phyloP scores from a whole-genome alignment of 2,113 vertebrate genomes.

The Embiotoca jacksoni region DNA sequence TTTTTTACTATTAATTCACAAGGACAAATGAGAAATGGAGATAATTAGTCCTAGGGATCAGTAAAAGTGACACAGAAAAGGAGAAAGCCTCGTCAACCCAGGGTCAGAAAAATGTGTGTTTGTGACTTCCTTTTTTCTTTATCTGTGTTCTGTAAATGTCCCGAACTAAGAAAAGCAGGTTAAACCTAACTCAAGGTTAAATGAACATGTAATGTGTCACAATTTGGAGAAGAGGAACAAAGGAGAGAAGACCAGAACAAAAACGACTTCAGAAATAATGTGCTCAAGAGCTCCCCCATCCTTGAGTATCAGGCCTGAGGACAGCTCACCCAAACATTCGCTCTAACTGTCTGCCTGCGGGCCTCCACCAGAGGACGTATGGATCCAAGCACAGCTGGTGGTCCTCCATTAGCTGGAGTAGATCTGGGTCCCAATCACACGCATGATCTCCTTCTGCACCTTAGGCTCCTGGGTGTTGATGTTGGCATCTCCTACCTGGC shows the following conservation, averaged over 20 bases:
- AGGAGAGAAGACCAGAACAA: constrained; percentile 41
- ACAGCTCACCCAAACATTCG: constrained; percentile 65
- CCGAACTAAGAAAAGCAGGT: constrained; percentile 25
- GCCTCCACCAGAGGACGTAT: constrained; percentile 43
- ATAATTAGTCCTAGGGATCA: constrained; percentile 32
- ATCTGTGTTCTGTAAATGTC: constrained; percentile 20
- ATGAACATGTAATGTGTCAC: constrained; percentile 20
- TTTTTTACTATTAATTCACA: constrained; percentile 61
- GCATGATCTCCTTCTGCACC: constrained; percentile 99
- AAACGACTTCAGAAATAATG: constrained; percentile 47
- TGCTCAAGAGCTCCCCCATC: constrained; percentile 58
- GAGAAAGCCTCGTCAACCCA: constrained; percentile 3
- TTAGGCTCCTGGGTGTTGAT: constrained; percentile 99
- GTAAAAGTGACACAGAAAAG: constrained; percentile 46
- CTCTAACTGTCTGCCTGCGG: constrained; percentile 51
- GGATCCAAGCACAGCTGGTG: constrained; percentile 33
- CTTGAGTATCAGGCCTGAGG: constrained; percentile 50
- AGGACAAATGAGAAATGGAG: constrained; percentile 55
- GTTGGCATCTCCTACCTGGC: constrained; percentile 98
- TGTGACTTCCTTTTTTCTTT: constrained; percentile 29
- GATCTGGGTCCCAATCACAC: constrained; percentile 98
- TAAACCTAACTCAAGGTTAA: constrained; percentile 31
- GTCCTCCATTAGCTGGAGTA: constrained; percentile 93
- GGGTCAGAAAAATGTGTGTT: constrained; percentile 22
- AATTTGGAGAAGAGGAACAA: constrained; percentile 39